Base-by-base conservation (phyloP, 2,113 vertebrate species). In the Oryzias melastigma region DNA sequence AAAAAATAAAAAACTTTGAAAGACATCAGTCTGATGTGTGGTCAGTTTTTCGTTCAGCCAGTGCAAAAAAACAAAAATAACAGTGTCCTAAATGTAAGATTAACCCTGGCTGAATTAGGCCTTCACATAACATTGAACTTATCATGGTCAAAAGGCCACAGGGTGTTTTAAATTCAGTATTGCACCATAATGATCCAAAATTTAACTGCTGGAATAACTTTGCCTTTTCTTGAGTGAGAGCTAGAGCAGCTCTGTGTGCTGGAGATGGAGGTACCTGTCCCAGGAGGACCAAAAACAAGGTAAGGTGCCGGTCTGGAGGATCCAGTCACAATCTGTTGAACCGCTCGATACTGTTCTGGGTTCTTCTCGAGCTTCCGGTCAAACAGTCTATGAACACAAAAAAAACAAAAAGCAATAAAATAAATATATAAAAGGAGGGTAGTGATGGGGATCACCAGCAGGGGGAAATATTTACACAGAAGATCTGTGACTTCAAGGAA, bases 261-360 rank as follows among this genome's bases (percentile, higher is more conserved):
- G 48, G 54, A 51, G 22, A 18, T 19, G 25, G 52, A 3, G 44
- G 48, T 77, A 90, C 88, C 96, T 0, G 96, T 99, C 43, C 97
- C 97, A 0, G 97, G 97, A 18, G 97, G 96, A 1, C 97, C 97
- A n/a, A 98, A 99, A 73, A 99, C 88, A 80, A 99, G 88, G 83
- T 98, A 98, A 0, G 97, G 96, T 3, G 95, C 95, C 0, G 97
- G 96, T 57, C 91, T 93, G 63, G 93, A 96, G 13, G 88, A 81
- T 1, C 95, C 96, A 0, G 64, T 86, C 3, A 98, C 90, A 1
- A 99, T 97, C 58, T 92, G 89, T 5, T 75, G 85, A 43, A 99
- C 88, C 0, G 95, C 96, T 25, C 48, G 77, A 44, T 82, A 71
- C 87, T 99, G 97, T 78, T 97, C 93, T 0, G 72, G 64, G 40